A percentile compares a stretch with the other conserved stretches of the same genome.
Evolutionary conservation across 92 coral and sea anemone genomes (phyloP).

Genomic region (Muricea muricata): DNA sequence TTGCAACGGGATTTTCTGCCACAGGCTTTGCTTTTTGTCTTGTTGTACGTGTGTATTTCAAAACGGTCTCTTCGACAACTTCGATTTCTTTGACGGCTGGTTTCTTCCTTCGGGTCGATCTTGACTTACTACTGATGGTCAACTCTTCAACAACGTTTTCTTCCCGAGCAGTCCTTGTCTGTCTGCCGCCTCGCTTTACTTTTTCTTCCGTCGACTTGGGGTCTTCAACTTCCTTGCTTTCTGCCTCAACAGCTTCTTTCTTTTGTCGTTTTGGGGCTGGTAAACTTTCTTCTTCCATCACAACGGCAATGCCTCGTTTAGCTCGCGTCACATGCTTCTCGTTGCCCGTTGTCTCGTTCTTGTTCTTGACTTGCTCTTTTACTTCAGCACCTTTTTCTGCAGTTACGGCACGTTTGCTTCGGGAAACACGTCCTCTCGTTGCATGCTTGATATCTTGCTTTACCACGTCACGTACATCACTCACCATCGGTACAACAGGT

Average conservation of each 20-base stretch:
- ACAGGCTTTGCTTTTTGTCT: not conserved
- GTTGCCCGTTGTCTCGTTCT: not conserved
- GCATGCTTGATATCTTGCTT: constrained; percentile 36
- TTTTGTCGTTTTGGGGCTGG: not conserved
- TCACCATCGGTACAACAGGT: not conserved
- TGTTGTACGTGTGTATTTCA: not conserved
- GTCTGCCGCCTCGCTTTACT: constrained; percentile 33
- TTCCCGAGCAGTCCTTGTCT: not conserved
- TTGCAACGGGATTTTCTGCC: not conserved
- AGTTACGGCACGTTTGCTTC: constrained; percentile 6
- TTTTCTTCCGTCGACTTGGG: not conserved
- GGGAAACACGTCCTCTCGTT: too few species aligned
- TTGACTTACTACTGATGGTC: not conserved
- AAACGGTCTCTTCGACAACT: not conserved
- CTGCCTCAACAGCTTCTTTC: not conserved
- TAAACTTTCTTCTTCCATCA: not conserved
- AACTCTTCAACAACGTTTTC: not conserved
- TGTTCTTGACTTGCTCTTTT: not conserved
- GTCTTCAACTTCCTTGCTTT: not conserved
- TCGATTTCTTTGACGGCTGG: constrained; percentile 20
- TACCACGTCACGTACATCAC: not conserved
- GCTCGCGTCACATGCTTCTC: not conserved
- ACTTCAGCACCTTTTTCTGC: not conserved
- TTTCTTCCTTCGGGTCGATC: constrained; percentile 24
- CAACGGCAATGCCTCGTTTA: not conserved